Conservation (phyloP, 1,140 invertebrate species). For the Leucophenga varia region DNA sequence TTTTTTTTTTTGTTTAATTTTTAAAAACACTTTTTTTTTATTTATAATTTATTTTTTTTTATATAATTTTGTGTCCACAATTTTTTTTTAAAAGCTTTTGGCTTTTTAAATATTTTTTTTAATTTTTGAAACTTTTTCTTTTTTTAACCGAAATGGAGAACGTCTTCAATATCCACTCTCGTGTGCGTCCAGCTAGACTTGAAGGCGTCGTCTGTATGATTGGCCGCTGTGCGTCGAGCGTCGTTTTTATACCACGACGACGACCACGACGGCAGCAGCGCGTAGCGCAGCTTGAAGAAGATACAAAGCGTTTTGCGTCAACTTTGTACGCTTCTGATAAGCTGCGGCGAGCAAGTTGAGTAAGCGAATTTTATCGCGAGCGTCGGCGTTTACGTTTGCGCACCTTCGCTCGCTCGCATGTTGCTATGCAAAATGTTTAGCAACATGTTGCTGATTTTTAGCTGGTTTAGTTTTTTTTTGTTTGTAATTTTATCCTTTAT, state of each 20-base stretch:
- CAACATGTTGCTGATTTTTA: slow-evolving; percentile 27
- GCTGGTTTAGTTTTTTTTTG: no score
- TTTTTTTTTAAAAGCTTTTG: slow-evolving; percentile 23
- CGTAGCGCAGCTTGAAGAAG: slow-evolving; percentile 11
- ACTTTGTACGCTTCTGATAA: no score
- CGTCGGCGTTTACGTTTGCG: background rate
- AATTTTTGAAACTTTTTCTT: background rate
- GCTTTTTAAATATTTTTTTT: background rate
- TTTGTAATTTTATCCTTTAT: no score
- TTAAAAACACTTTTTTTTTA: background rate
- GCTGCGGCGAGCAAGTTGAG: slow-evolving; percentile 7
- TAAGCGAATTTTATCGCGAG: slow-evolving; percentile 1
- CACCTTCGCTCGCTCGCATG: no score
- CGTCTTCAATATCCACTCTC: slow-evolving; percentile 54
- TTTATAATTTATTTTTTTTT: slow-evolving; percentile 2
- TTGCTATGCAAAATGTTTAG: background rate
- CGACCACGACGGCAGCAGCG: background rate
- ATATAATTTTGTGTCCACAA: slow-evolving; percentile 17
- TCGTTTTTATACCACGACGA: slow-evolving; percentile 42
- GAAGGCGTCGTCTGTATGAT: slow-evolving; percentile 57
- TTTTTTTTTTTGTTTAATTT: slow-evolving; percentile 22
- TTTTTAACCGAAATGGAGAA: slow-evolving; percentile 32
- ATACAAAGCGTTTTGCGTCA: no score
- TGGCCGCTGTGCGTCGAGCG: slow-evolving; percentile 28
- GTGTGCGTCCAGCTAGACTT: slow-evolving; percentile 56